phyloP scores from a whole-genome alignment of 1,140 invertebrate species.

The Neomicropteryx cornuta region DNA sequence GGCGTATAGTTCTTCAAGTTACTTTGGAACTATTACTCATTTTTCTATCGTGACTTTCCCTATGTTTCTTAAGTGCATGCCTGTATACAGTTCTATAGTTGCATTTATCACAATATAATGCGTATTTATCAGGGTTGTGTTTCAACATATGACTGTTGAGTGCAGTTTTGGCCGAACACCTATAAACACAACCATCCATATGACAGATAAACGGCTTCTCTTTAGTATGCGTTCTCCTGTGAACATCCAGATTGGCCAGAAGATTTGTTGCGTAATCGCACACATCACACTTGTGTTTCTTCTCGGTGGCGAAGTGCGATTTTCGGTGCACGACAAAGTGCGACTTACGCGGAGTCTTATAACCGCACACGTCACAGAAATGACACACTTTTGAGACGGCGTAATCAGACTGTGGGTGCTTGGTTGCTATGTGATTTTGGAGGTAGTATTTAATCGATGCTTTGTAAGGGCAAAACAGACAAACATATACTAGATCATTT shows the following conservation, averaged over 20 bases:
- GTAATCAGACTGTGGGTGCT: slow-evolving; percentile 7
- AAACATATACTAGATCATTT: too few species aligned
- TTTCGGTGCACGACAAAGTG: slow-evolving; percentile 20
- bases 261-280: slow-evolving; percentile 24
- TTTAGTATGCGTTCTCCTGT: slow-evolving; percentile 18
- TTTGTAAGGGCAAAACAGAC: too few species aligned
- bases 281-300: slow-evolving; percentile 15
- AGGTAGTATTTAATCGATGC: too few species aligned
- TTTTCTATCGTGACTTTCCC: slow-evolving; percentile 17
- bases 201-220: slow-evolving; percentile 17
- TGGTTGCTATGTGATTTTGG: slow-evolving; percentile 4
- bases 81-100: slow-evolving; percentile 22
- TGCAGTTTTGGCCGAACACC: slow-evolving; percentile 14
- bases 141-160: slow-evolving; percentile 18
- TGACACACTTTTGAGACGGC: slow-evolving; percentile 9
- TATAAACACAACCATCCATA: slow-evolving; percentile 15
- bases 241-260: slow-evolving; percentile 19
- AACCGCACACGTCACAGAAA: slow-evolving; percentile 18
- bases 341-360: slow-evolving; percentile 17
- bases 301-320: slow-evolving; percentile 13
- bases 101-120: slow-evolving; percentile 19
- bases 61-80: slow-evolving; percentile 19
- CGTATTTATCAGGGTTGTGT: slow-evolving; percentile 18
- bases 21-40: too few species aligned
- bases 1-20: too few species aligned